Evolutionary conservation across 2,888 invertebrate genomes (phyloP), one percentile per base, ranked within the genome.

Genomic region (Tipula unca): DNA sequence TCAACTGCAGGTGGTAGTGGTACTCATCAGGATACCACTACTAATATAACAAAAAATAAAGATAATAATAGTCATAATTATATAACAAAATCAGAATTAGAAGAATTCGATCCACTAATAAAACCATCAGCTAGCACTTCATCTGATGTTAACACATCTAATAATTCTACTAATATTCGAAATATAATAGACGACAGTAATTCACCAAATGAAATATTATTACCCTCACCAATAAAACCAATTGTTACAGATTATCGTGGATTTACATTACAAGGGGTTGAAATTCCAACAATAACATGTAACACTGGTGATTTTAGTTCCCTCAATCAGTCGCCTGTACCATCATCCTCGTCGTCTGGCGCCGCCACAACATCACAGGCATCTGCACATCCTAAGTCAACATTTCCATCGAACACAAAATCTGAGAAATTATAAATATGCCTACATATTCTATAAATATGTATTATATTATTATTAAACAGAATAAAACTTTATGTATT

Each of bases 271-370:
- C 85, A 85, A 54, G 93, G 92, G 6, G 93, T 92, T 86, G 92
- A 92, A 88, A 94, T 94, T 88, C 94, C 94, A 17, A 93, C 93
- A 86, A 94, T 94, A 89, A 93, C 94, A 2, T 94, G 94, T 88
- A 93, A 92, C 87, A 94, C 94, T 0, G 94, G 94, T 20, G 93
- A 94, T 88, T 91, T 90, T 85, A 90, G 89, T 88, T 91, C 91
- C 2, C 87, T 89, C 10, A 84, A 35, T 39, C 69, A 69, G 10
- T 25, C 69, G 10, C 69, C 69, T 1, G 13, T 25, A 25, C 25
- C 25, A 25, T 3, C 25, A 5, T 13, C 69, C 3, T 69, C 69
- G 10, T 25, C 69, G 25, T 25, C 69, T 13, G n/a, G 48, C 25
- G 25, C 25, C 20, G 69, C 69, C 10, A 3, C 5, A 17, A 54